Evolutionary conservation across 53 echinoderm and acorn worm genomes (phyloP), one percentile per base, ranked within the genome.

Genomic region (Echinometra lucunter): DNA sequence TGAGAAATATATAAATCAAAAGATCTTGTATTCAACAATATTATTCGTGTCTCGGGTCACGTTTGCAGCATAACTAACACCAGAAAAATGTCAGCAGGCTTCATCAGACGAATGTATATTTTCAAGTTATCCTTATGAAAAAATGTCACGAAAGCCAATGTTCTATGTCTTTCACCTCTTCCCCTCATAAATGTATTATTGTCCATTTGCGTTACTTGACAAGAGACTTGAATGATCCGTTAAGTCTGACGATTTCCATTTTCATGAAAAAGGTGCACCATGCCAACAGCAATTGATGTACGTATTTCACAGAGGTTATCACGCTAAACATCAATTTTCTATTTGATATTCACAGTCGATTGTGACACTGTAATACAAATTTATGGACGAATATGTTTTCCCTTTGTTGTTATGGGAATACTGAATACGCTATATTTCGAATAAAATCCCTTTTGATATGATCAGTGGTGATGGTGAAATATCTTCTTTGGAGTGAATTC

Each of bases 161-260:
- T 78, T 78, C 10, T 18, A 78, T 78, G 42, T 37, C 78, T 78
- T 21, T 78, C 78, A 78, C 38, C 42, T 42, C 19, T 78, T 78
- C 35, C 78, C 23, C 78, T 78, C 78, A 2, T 78, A 78, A 78
- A 78, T 19, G 78, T 78, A 42, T 40, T 40, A 78, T 40, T 78
- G 78, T 78, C 78, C 38, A 78, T 78, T 78, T 78, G 38, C 42
- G 78, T 78, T 40, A 78, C 18, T 78, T 78, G 78, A 42, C 42
- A 38, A 78, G 42, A 42, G 40, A 38, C 15, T 42, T 78, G 78
- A 78, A 19, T 78, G 78, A 78, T 78, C 19, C 38, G 3, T 11
- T 15, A 38, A 40, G 19, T 78, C 42, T 78, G 1, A 5, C 19
- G 6, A 16, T 78, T 78, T 6, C 11, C 0, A 40, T 19, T 42